Evolutionary conservation across 2,113 vertebrate species (phyloP).

Genomic region (Prunella himalayana): DNA sequence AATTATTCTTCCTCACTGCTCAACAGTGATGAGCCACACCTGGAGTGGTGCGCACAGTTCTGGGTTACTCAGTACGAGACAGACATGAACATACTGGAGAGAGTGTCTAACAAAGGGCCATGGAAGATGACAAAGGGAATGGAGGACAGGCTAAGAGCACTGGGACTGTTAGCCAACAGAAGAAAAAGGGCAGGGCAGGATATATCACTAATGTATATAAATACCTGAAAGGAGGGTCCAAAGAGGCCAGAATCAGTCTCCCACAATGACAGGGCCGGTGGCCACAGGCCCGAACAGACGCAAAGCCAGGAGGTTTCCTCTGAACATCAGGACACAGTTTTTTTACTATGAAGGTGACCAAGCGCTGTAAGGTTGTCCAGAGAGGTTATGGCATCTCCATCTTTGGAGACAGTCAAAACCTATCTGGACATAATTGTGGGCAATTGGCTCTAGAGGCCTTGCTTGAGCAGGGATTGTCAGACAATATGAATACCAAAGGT

Average conservation of each 20-base stretch:
- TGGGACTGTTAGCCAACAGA: neutral
- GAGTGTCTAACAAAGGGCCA: neutral
- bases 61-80: neutral
- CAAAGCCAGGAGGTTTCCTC: neutral
- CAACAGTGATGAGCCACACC: neutral
- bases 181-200: neutral
- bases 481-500: neutral
- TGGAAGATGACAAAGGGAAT: neutral
- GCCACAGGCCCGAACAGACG: neutral
- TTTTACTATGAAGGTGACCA: neutral
- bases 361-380: neutral
- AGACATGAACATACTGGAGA: neutral
- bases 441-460: neutral
- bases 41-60: neutral
- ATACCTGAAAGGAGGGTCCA: neutral
- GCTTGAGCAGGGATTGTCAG: neutral
- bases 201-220: neutral
- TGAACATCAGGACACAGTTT: neutral
- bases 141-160: neutral
- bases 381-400: neutral
- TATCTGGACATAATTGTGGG: neutral
- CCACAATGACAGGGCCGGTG: neutral
- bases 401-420: neutral
- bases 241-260: neutral
- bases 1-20: neutral